Percentiles rank a stretch among this genome's conserved stretches.
These are phyloP conservation scores for Melanerpes aurifrons DNA, from an alignment of 2,113 vertebrate species.

Conservation along the genomic window DNA sequence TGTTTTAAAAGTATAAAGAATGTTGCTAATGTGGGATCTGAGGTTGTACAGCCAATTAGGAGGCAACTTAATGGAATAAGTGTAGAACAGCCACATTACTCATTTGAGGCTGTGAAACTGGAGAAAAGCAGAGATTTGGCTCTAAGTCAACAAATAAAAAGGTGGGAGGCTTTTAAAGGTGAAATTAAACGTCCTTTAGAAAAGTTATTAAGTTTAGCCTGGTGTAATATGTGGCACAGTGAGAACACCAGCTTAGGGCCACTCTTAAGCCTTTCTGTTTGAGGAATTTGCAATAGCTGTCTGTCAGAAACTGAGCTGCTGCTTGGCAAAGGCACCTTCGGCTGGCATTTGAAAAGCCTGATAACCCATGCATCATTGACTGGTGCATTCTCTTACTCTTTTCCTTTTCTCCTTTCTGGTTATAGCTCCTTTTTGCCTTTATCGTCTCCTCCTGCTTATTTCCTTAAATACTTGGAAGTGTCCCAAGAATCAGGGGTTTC, in stretches of 20 bases:
- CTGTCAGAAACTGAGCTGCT: not conserved
- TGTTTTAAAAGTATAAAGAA: not conserved
- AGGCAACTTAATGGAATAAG: not conserved
- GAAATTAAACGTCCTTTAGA: slow-evolving; percentile 20
- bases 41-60: not conserved
- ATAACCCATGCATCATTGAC: not conserved
- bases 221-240: not conserved
- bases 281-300: not conserved
- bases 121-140: not conserved
- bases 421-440: not conserved
- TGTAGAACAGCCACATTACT: not conserved
- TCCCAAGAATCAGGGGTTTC: not conserved
- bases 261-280: not conserved
- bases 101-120: not conserved
- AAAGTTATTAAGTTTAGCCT: not conserved
- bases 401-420: not conserved
- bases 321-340: accelerated
- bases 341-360: not conserved
- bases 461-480: not conserved
- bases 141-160: not conserved
- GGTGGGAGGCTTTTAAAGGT: not conserved
- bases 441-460: not conserved
- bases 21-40: not conserved
- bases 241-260: not conserved
- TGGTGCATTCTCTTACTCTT: not conserved